phyloP scores from a whole-genome alignment of 2,113 vertebrate species.

The Nannospalax galili region DNA sequence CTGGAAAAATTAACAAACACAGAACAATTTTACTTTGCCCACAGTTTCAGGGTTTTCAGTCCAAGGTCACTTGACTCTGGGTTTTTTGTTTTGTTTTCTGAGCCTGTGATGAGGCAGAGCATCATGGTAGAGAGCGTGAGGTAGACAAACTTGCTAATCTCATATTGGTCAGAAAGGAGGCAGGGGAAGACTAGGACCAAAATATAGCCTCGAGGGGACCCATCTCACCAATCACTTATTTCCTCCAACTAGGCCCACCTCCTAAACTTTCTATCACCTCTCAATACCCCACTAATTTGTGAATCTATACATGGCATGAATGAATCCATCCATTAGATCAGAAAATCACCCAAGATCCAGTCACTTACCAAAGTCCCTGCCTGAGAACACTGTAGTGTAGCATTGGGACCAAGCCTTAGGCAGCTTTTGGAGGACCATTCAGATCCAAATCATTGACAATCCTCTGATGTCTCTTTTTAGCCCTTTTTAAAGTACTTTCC shows the following conservation, averaged over 20 bases:
- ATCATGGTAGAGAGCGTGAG: neutral
- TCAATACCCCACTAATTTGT: neutral
- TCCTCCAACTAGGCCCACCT: neutral
- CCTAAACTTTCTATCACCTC: neutral
- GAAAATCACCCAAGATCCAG: neutral
- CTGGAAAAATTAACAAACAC: neutral
- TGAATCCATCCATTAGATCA: neutral
- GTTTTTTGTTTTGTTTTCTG: too few relatives aligned
- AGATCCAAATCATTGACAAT: neutral
- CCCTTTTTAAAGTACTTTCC: constrained; percentile 12
- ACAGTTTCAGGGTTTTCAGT: neutral
- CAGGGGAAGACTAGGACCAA: neutral
- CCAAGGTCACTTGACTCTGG: neutral
- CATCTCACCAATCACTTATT: neutral
- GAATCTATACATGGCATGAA: neutral
- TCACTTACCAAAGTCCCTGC: neutral
- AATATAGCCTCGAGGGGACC: neutral
- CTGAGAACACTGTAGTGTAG: neutral
- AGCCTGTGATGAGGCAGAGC: too few relatives aligned
- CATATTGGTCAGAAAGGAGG: too few relatives aligned
- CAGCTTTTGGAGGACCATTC: too few relatives aligned
- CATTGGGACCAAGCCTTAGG: neutral
- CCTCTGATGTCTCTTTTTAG: neutral
- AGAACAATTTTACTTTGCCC: neutral
- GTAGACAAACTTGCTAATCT: neutral